phyloP scores from a whole-genome alignment of 2,113 vertebrate species.

The Vimba vimba region DNA sequence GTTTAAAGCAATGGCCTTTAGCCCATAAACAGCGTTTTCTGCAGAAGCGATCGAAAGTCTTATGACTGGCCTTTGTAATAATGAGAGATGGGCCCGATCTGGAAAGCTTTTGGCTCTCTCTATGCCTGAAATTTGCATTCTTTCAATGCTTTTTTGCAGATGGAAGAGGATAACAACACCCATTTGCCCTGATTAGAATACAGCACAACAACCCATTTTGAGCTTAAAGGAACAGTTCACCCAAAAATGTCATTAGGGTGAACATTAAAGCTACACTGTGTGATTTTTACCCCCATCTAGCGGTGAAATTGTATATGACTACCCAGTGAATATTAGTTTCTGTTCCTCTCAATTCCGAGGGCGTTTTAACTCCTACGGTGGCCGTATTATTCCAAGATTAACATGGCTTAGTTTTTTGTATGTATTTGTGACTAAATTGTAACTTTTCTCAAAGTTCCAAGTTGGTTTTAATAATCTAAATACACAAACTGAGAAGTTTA shows the following conservation, averaged over 20 bases:
- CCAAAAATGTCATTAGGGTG: not conserved
- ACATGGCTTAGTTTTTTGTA: no score
- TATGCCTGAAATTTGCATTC: not conserved
- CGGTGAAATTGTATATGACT: no score
- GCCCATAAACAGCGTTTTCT: slow-evolving; percentile 55
- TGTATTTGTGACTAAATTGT: not conserved
- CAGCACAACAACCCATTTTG: not conserved
- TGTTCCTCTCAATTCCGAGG: no score
- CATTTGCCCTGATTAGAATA: not conserved
- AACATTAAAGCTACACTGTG: no score
- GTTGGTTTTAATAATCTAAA: not conserved
- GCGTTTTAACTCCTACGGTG: no score
- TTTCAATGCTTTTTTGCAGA: not conserved
- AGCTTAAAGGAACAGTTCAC: not conserved
- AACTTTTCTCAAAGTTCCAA: not conserved
- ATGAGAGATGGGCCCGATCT: not conserved
- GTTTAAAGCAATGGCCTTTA: slow-evolving; percentile 60
- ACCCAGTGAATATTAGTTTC: no score
- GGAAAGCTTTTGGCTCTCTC: not conserved
- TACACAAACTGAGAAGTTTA: not conserved
- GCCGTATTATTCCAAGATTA: no score
- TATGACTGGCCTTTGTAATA: slow-evolving; percentile 39
- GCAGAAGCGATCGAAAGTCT: slow-evolving; percentile 23
- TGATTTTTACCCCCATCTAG: no score
- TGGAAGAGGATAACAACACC: not conserved